These are phyloP conservation scores for Malacoraja senta DNA, from an alignment of 2,797 vertebrate genomes.

Conservation along the genomic window DNA sequence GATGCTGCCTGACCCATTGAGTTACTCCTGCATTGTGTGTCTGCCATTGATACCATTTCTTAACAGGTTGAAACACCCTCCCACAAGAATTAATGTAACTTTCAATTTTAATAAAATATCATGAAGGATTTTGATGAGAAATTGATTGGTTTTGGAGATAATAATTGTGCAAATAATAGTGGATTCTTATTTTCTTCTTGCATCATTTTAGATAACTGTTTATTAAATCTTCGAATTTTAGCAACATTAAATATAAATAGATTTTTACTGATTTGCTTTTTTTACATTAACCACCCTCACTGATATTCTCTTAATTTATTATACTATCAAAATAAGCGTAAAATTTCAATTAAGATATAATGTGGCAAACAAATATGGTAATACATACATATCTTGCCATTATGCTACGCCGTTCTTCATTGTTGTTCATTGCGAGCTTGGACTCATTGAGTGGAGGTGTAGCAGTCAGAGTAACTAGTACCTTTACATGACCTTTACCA, in stretches of 20 bases:
- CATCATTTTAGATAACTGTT: not conserved
- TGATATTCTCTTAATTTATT: not conserved
- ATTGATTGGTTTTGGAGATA: not conserved
- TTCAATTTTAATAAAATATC: constrained; percentile 1
- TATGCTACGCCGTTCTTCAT: constrained; percentile 75
- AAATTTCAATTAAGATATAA: not conserved
- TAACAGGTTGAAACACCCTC: not conserved
- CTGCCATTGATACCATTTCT: not conserved
- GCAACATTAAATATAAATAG: not conserved
- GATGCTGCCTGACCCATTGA: too few species aligned
- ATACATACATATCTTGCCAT: constrained; percentile 83
- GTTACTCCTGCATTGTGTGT: too few species aligned
- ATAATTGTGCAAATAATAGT: not conserved
- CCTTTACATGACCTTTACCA: constrained; percentile 75
- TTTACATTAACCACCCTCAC: not conserved
- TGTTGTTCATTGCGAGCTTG: constrained; percentile 81
- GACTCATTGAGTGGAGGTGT: constrained; percentile 82
- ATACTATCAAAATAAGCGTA: not conserved
- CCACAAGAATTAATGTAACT: not conserved
- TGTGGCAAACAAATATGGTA: constrained; percentile 5
- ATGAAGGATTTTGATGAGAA: not conserved
- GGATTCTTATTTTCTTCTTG: not conserved
- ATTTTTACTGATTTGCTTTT: not conserved
- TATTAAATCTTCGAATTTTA: not conserved
- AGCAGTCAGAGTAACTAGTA: constrained; percentile 90